phyloP scores from a whole-genome alignment of 2,888 invertebrate species.

The Heteromyza rotundicornis region DNA sequence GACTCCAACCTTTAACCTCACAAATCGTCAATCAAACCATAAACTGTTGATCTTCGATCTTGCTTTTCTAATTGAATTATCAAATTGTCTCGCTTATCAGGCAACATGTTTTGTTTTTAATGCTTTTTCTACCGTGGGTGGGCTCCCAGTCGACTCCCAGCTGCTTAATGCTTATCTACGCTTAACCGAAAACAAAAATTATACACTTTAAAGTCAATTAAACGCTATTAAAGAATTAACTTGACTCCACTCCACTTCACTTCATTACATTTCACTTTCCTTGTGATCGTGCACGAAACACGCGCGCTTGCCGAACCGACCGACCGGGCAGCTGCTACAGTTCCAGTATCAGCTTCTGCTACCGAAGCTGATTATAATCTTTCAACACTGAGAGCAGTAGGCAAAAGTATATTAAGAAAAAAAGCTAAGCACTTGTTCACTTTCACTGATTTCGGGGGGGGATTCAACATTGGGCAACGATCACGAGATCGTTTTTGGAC shows the following conservation, averaged over 20 bases:
- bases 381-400: constrained; percentile 6
- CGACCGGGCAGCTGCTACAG: not conserved
- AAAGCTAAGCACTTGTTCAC: constrained; percentile 1
- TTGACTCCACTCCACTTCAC: constrained; percentile 12
- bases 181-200: not conserved
- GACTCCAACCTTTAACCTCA: too few species aligned
- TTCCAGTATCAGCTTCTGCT: constrained; percentile 6
- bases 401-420: too few species aligned
- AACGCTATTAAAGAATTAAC: constrained; percentile 45
- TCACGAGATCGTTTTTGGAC: too few species aligned
- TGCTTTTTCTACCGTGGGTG: not conserved
- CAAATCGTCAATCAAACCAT: too few species aligned
- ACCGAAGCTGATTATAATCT: constrained; percentile 13
- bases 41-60: too few species aligned
- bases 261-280: not conserved
- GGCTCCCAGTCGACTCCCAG: not conserved
- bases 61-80: too few species aligned
- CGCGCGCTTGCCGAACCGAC: too few species aligned
- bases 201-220: constrained; percentile 27
- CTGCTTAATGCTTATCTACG: not conserved
- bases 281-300: not conserved
- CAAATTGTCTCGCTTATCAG: not conserved
- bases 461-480: too few species aligned
- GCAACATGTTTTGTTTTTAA: not conserved
- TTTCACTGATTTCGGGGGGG: not conserved